Conservation (phyloP, 2,888 invertebrate genomes). For the Sarcophaga subvicina region DNA sequence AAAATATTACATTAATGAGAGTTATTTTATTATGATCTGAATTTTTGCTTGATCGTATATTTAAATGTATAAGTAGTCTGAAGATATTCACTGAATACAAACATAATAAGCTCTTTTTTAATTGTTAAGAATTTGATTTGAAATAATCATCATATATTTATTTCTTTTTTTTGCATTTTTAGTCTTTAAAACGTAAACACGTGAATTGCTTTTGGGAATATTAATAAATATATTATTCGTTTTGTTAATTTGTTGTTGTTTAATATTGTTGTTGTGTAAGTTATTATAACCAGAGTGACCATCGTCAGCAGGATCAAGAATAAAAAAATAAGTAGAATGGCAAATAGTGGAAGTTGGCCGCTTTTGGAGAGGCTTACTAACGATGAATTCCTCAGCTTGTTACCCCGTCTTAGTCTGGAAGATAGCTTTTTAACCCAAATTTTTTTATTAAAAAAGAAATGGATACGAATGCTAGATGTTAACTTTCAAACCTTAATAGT, state of each 20-base stretch:
- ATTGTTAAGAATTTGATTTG: too few species aligned
- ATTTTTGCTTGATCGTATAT: too few species aligned
- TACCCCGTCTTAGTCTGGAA: constrained; percentile 49
- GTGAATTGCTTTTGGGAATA: constrained; percentile 53
- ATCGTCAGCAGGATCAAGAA: background rate
- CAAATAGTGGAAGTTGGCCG: constrained; percentile 13
- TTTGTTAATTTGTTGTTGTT: constrained; percentile 52
- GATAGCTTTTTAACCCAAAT: constrained; percentile 45
- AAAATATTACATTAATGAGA: too few species aligned
- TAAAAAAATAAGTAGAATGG: constrained; percentile 7
- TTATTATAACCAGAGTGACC: constrained; percentile 26
- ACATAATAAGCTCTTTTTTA: too few species aligned
- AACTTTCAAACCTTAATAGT: constrained; percentile 30
- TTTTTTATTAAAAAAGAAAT: constrained; percentile 49
- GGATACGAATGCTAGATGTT: constrained; percentile 35
- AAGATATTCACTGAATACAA: too few species aligned
- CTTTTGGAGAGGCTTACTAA: constrained; percentile 52
- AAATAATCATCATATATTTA: constrained; percentile 13
- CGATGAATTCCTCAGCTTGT: constrained; percentile 45
- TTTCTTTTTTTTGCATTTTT: constrained; percentile 63
- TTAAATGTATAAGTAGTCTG: too few species aligned
- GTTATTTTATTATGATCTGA: too few species aligned
- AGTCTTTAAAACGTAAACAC: constrained; percentile 51
- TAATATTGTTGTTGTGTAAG: constrained; percentile 54
- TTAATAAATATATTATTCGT: constrained; percentile 32